A percentile compares a stretch with the other conserved stretches of the same genome.
Evolutionary conservation across 2,888 invertebrate species (phyloP).

Genomic region (Phymatocera aterrima): DNA sequence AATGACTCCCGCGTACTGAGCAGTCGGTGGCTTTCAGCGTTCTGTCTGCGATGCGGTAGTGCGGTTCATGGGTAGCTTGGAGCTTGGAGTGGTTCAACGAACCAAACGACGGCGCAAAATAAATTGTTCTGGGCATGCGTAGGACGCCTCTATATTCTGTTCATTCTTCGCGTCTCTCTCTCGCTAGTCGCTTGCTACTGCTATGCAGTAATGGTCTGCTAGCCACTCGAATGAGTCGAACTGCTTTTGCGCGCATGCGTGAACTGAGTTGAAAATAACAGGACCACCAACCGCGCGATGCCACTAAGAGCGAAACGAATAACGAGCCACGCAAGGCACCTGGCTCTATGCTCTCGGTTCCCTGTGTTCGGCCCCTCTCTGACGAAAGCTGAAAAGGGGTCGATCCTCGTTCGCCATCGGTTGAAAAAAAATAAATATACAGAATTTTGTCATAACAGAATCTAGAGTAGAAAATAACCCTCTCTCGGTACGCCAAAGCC

Average conservation of each 20-base stretch:
- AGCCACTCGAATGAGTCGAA: no score
- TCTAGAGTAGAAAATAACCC: no score
- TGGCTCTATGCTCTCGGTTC: not conserved
- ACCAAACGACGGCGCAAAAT: slow-evolving; percentile 64
- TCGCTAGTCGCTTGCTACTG: no score
- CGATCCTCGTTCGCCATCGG: no score
- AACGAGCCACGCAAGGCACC: not conserved
- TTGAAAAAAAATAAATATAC: no score
- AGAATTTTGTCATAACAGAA: no score
- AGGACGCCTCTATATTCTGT: not conserved
- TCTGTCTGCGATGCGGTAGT: slow-evolving; percentile 39
- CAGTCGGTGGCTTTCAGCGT: slow-evolving; percentile 33
- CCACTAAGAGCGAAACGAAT: not conserved
- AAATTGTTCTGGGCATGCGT: not conserved
- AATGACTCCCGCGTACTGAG: slow-evolving; percentile 60
- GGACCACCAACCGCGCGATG: slow-evolving; percentile 24
- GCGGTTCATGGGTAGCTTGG: slow-evolving; percentile 49
- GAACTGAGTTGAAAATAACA: slow-evolving; percentile 27
- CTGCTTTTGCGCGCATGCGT: slow-evolving; percentile 64
- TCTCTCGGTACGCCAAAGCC: no score
- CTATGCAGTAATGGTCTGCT: no score
- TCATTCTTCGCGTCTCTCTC: not conserved
- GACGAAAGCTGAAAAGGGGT: slow-evolving; percentile 17
- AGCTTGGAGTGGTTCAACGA: slow-evolving; percentile 69
- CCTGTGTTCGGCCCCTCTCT: not conserved